A percentile compares a stretch with the other conserved stretches of the same genome.
These are phyloP conservation scores for Athrips mouffetella DNA, from an alignment of 2,888 invertebrate species.

Conservation along the genomic window DNA sequence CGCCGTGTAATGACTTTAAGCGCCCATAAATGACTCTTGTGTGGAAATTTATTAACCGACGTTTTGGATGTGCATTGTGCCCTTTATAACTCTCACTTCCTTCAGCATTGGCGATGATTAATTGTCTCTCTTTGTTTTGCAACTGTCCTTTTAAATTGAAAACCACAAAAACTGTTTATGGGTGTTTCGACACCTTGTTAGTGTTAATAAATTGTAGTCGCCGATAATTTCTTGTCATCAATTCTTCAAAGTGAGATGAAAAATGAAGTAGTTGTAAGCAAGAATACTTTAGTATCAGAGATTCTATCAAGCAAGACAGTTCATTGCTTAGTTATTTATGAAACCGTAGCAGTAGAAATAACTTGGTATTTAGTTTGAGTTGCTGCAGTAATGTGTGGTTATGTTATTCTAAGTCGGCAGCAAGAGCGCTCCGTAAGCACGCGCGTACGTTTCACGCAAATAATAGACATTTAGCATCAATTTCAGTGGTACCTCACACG, in stretches of 20 bases:
- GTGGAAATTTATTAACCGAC: conserved; percentile 66
- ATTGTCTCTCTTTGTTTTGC: conserved; percentile 46
- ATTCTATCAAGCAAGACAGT: too few species aligned
- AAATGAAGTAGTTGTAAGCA: too few species aligned
- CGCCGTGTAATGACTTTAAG: conserved; percentile 72
- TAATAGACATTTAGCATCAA: conserved; percentile 60
- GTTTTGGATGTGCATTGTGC: conserved; percentile 56
- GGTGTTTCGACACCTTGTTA: conserved; percentile 38
- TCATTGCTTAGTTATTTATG: background rate
- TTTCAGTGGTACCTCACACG: conserved; percentile 66
- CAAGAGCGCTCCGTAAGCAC: conserved; percentile 36
- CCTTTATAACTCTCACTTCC: conserved; percentile 50
- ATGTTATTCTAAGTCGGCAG: conserved; percentile 17
- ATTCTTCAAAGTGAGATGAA: too few species aligned
- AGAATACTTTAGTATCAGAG: too few species aligned
- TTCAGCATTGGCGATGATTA: conserved; percentile 54
- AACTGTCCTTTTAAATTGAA: conserved; percentile 32
- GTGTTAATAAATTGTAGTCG: conserved; percentile 22
- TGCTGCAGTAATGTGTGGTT: conserved; percentile 7
- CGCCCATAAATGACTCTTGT: conserved; percentile 67
- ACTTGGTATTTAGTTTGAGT: conserved; percentile 1
- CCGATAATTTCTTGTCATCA: too few species aligned
- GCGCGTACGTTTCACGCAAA: conserved; percentile 62
- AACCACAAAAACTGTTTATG: conserved; percentile 33
- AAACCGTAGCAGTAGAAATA: background rate